Evolutionary conservation across 1,140 invertebrate genomes (phyloP).

Genomic region (Lamellibrachia luymesi): DNA sequence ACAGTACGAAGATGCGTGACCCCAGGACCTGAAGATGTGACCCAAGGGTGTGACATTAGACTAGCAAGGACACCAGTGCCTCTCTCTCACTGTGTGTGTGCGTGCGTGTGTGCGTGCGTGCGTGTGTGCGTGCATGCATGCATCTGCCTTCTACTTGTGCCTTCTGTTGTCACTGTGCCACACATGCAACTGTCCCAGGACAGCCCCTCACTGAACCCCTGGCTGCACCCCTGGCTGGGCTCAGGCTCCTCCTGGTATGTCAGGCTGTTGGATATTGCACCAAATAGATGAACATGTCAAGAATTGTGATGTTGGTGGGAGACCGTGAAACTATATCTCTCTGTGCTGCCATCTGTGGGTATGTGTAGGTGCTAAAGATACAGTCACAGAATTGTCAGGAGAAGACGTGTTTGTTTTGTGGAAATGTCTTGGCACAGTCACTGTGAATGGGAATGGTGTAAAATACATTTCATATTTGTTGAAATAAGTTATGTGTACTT

Average conservation of each 20-base stretch:
- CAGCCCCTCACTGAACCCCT: neutral
- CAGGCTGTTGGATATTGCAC: no score
- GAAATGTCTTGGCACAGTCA: neutral
- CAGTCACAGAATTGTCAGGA: neutral
- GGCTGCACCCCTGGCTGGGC: neutral
- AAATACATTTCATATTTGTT: neutral
- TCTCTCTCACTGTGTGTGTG: neutral
- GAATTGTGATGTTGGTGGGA: no score
- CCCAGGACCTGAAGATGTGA: neutral
- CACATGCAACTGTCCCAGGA: no score
- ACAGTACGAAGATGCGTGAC: slow-evolving; percentile 25
- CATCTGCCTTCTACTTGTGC: neutral
- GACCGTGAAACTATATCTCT: no score
- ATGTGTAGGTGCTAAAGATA: neutral
- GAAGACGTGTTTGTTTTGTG: neutral
- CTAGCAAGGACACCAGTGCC: neutral
- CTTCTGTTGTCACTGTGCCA: neutral
- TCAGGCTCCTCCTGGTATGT: neutral
- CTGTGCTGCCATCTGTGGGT: neutral
- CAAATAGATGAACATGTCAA: no score
- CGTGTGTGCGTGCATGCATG: no score
- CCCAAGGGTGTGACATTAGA: neutral
- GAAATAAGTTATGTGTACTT: neutral
- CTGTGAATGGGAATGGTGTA: neutral
- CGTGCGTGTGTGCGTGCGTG: no score